Conservation (phyloP, 1,140 invertebrate genomes). For the Aplysia californica region DNA sequence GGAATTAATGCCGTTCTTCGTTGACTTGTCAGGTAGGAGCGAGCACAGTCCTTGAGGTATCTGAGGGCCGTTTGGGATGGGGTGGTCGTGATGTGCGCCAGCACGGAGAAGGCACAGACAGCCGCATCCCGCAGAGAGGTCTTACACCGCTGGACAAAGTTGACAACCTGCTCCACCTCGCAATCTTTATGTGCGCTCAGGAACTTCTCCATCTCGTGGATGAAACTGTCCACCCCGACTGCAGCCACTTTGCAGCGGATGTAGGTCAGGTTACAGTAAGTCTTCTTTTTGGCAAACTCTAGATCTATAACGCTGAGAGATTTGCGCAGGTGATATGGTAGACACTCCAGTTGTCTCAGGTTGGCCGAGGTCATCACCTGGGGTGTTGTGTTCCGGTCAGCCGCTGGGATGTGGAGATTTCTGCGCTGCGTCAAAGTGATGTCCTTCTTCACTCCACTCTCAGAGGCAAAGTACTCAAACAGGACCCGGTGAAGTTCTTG, state of each 20-base stretch:
- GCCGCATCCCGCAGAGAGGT: constrained; percentile 27
- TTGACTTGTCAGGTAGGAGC: constrained; percentile 22
- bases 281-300: constrained; percentile 37
- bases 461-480: constrained; percentile 44
- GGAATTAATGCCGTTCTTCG: constrained; percentile 44
- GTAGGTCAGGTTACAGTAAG: constrained; percentile 52
- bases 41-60: constrained; percentile 35
- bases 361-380: constrained; percentile 44
- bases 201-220: constrained; percentile 41
- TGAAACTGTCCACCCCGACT: constrained; percentile 34
- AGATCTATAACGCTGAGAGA: constrained; percentile 28
- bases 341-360: constrained; percentile 48
- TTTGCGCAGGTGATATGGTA: constrained; percentile 49
- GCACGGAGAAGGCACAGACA: constrained; percentile 40
- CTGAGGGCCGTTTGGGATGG: constrained; percentile 30
- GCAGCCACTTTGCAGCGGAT: constrained; percentile 40
- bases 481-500: constrained; percentile 44
- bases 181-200: constrained; percentile 40
- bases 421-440: constrained; percentile 44
- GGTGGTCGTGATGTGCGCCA: constrained; percentile 36
- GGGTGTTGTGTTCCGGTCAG: constrained; percentile 55
- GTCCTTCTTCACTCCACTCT: constrained; percentile 43
- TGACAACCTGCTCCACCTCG: constrained; percentile 39
- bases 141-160: constrained; percentile 38
- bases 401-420: constrained; percentile 43